Base-by-base conservation (phyloP, 1,140 invertebrate species). In the Heterodera schachtii region DNA sequence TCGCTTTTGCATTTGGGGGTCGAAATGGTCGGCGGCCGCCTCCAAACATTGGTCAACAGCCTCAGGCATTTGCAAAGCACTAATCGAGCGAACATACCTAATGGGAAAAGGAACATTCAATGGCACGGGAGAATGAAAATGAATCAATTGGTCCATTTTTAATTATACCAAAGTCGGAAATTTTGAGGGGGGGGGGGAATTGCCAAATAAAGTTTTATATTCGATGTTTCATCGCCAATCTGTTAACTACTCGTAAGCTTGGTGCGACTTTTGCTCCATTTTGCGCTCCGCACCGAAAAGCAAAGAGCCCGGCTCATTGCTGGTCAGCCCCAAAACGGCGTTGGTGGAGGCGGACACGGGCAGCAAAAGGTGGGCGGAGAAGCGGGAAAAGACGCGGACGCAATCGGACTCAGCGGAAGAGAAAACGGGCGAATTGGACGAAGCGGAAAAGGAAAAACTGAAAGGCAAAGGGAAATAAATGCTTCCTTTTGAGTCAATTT, bases 1-100 rank as follows among this genome's bases (percentile, higher is more conserved):
- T 7, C 52, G 66, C 43, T 83, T 83, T 43, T 84, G 82, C 21
- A 79, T 31, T 46, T 19, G 31, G 13, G 82, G 49, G 46, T 84
- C 71, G 60, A 84, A 84, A 79, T 84, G 82, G 47, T 84, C 70
- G 5, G 82, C 82, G 6, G 80, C 81, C 44, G 82, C 80, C 47
- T 71, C 66, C 31, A 84, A 46, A 76, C 82, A 84, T 75, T 84
- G 75, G 21, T 84, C 75, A 13, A 84, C 78, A 43, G 82, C 82
- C 57, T 47, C 46, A 7, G n/a, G 16, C 69, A 84, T 79, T 46
- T 75, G 16, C 43, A 83, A n/a, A n/a, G 52, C 52, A 43, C 70
- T 78, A n/a, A 78, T 78, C 49, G 77, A 78, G 21, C 77, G 77
- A 71, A 78, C 66, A 69, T 69, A 78, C 46, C 77, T 78, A 9